Base-by-base conservation (phyloP, 2,113 vertebrate genomes). In the Heptranchias perlo region DNA sequence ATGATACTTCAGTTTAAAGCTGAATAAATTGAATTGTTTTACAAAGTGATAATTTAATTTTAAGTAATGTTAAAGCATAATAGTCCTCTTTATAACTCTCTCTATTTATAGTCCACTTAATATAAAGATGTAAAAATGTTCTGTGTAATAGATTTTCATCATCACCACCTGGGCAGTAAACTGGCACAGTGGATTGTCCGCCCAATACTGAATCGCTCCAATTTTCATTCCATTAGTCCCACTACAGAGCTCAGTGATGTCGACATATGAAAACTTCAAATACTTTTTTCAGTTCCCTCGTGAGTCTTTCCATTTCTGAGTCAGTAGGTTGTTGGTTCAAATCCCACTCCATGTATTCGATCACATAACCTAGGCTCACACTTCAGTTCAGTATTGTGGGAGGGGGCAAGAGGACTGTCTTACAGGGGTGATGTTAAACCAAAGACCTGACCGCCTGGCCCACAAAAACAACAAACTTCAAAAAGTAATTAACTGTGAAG, bases 21-120 rank as follows among this genome's bases (percentile, higher is more conserved):
- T 82, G 44, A 39, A 82, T 82, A 47, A 82, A 82, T 44, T 82
- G 78, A 82, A 82, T 82, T 47, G 78, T 82, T 82, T 82, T 82
- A 82, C 39, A 44, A 16, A 21, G 78, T 82, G 18, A 44, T 82
- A 44, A 82, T 47, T 14, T 39, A 82, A 82, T 82, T 82, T 82
- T 82, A 21, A 82, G 21, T 58, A 82, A 82, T 47, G 39, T 82
- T 44, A 82, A 82, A 44, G 14, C 47, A 82, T 39, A 82, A 21
- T 44, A 18, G 39, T 44, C 78, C 44, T 21, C 39, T 16, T 16
- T 82, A 44, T 39, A 44, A 82, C 16, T 47, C 16, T 47, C 78
- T 82, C 39, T 18, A 39, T 44, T 82, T 44, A 47, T 47, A 39
- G 39, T 82, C 47, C n/a, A 23, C 39, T 6, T 16, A 82, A 47